phyloP scores from a whole-genome alignment of 92 coral and sea anemone species.

The Heteractis magnifica region DNA sequence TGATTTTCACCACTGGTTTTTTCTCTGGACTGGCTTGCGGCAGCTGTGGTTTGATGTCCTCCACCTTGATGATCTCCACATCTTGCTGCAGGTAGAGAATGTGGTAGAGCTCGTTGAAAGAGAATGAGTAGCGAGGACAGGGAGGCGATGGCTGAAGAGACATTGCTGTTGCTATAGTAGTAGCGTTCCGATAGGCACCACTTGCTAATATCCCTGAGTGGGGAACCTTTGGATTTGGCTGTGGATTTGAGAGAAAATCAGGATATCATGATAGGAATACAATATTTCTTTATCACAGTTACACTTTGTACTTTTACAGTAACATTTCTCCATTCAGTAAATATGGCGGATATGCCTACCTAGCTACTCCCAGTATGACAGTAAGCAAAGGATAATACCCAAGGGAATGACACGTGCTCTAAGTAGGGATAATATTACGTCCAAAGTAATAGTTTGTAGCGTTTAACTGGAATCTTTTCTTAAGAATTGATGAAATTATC shows the following conservation, averaged over 20 bases:
- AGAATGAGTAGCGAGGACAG: conserved; percentile 52
- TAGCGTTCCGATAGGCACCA: background rate
- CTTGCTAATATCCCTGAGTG: conserved; percentile 1
- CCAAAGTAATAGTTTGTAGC: background rate
- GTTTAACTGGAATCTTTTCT: no score
- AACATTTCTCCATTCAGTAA: no score
- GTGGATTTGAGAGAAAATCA: background rate
- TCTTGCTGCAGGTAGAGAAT: conserved; percentile 72
- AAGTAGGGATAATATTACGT: background rate
- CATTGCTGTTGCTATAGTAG: conserved; percentile 12
- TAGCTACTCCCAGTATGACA: no score
- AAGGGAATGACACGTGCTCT: background rate
- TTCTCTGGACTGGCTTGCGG: conserved; percentile 13
- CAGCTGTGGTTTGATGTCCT: conserved; percentile 11
- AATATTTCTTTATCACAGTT: background rate
- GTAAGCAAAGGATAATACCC: background rate
- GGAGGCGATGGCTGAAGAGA: conserved; percentile 30
- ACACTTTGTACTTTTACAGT: background rate
- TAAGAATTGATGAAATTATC: no score
- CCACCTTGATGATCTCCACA: conserved; percentile 60
- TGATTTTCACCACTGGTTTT: conserved; percentile 11
- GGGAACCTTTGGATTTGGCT: background rate
- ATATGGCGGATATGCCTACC: no score
- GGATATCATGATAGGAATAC: background rate
- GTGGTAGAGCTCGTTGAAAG: conserved; percentile 72